Evolutionary conservation across 2,888 invertebrate genomes (phyloP).

Genomic region (Crepidodera aurea): DNA sequence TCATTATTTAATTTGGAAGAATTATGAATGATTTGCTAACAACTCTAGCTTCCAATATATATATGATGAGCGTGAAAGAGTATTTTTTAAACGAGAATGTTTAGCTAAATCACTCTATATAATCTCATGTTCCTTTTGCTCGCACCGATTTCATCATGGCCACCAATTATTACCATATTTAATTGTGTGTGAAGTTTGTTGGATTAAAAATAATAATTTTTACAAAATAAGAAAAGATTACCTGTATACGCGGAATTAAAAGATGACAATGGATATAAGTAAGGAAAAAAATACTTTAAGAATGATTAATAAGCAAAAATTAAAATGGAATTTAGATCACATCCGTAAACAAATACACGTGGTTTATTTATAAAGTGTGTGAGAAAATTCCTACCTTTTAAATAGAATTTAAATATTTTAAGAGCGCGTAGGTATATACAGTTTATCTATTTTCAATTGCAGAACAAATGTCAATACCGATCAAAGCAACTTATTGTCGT

Average conservation of each 20-base stretch:
- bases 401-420: no score
- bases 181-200: conserved; percentile 53
- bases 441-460: no score
- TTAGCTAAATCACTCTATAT: conserved; percentile 33
- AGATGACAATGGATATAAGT: conserved; percentile 7
- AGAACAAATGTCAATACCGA: no score
- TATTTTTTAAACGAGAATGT: no score
- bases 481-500: no score
- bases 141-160: conserved; percentile 33
- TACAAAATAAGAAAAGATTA: conserved; percentile 15
- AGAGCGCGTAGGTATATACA: no score
- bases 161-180: conserved; percentile 51
- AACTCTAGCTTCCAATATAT: no score
- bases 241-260: background rate
- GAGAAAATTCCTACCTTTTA: no score
- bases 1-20: no score
- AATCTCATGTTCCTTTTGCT: conserved; percentile 25
- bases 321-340: conserved; percentile 15
- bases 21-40: no score
- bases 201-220: conserved; percentile 38
- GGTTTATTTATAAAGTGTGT: background rate
- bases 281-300: conserved; percentile 1
- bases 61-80: no score
- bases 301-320: conserved; percentile 8
- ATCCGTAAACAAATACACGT: conserved; percentile 14